A percentile compares a stretch with the other conserved stretches of the same genome.
phyloP scores from a whole-genome alignment of 2,113 vertebrate species.

The Syngnathus scovelli region DNA sequence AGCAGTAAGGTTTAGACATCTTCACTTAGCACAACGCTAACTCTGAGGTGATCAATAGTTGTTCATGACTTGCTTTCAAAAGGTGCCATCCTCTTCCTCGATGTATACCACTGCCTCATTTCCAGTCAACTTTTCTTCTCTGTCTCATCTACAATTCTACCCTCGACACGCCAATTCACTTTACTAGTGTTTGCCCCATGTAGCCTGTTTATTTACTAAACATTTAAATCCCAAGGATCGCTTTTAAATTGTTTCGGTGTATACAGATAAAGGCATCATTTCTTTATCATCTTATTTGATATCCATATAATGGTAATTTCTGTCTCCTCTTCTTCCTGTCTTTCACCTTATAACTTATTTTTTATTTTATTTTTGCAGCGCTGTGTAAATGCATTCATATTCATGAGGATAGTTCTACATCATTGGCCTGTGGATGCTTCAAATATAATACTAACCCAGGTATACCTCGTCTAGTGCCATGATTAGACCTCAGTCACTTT shows the following conservation, averaged over 20 bases:
- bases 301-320: background rate
- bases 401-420: background rate
- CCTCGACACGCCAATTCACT: slow-evolving; percentile 12
- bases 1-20: slow-evolving; percentile 33
- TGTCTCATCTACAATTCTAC: slow-evolving; percentile 38
- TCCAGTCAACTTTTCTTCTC: slow-evolving; percentile 36
- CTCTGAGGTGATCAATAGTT: slow-evolving; percentile 63
- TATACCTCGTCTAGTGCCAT: background rate
- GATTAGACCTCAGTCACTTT: background rate
- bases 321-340: background rate
- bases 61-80: slow-evolving; percentile 56
- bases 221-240: background rate
- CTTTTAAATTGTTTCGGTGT: background rate
- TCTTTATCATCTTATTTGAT: background rate
- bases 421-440: background rate
- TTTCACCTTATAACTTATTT: background rate
- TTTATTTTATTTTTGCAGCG: background rate
- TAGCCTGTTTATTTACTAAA: background rate
- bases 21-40: slow-evolving; percentile 49
- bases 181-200: background rate
- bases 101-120: slow-evolving; percentile 45
- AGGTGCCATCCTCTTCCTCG: slow-evolving; percentile 43
- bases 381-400: background rate
- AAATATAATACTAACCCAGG: background rate
- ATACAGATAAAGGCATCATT: background rate